phyloP scores from a whole-genome alignment of 2,797 vertebrate species.

The Peromyscus melanophrys region DNA sequence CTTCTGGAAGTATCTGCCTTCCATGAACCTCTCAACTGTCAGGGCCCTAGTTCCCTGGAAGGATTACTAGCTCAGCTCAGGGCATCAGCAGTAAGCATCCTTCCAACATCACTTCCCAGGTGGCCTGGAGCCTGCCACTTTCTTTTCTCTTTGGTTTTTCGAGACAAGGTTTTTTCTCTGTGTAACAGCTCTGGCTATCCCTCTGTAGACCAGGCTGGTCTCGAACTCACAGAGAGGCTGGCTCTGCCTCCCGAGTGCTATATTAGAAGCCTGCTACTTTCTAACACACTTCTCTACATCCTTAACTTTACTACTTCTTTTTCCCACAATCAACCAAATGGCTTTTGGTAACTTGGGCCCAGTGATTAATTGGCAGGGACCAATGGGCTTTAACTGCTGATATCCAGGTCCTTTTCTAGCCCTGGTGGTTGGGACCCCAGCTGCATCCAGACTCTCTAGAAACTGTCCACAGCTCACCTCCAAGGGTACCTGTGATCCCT shows the following conservation, averaged over 20 bases:
- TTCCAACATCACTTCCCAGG: not conserved
- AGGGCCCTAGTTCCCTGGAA: not conserved
- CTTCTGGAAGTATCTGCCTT: not conserved
- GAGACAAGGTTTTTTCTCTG: not conserved
- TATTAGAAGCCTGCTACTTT: not conserved
- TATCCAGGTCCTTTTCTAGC: not conserved
- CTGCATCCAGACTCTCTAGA: not conserved
- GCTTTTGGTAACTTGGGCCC: not conserved
- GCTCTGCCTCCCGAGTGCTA: not conserved
- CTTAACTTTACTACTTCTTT: fast-evolving
- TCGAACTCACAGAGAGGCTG: not conserved
- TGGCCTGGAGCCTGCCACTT: not conserved
- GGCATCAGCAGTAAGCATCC: not conserved
- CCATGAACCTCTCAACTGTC: fast-evolving
- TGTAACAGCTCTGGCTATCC: not conserved
- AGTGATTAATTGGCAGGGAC: not conserved
- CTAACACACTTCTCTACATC: not conserved
- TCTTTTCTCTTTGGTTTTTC: not conserved
- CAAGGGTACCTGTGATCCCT: not conserved
- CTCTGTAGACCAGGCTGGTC: not conserved
- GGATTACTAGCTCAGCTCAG: not conserved
- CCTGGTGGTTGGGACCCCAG: not conserved
- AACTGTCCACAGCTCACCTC: not conserved
- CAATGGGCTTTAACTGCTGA: not conserved
- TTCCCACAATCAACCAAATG: too few species aligned